Conservation (phyloP, 2,797 vertebrate species). For the Acipenser oxyrinchus region DNA sequence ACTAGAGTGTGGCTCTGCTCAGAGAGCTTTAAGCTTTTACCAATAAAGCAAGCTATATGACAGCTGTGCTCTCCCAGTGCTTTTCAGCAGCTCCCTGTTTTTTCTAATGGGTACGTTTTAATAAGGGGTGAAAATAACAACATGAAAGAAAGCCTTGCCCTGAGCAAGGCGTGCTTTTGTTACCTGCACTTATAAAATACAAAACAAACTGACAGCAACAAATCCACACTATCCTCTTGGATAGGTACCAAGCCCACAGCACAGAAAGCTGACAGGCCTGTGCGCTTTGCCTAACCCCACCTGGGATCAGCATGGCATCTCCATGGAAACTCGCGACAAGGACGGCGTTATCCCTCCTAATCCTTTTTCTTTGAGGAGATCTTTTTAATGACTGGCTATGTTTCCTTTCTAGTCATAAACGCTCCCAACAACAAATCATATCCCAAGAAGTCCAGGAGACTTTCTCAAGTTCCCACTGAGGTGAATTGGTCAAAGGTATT, state of each 20-base stretch:
- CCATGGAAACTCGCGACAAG: neutral
- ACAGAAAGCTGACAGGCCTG: conserved; percentile 2
- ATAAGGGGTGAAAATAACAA: conserved; percentile 7
- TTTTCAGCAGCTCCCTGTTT: too few species aligned
- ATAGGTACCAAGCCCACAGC: too few species aligned
- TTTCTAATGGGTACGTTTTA: too few species aligned
- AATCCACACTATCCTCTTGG: conserved; percentile 7
- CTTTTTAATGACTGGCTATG: neutral
- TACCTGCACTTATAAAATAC: conserved; percentile 3
- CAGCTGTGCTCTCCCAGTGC: too few species aligned
- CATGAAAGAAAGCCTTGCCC: neutral
- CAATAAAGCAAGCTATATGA: too few species aligned
- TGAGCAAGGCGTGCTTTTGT: neutral
- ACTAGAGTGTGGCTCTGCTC: too few species aligned
- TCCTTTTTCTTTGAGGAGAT: neutral
- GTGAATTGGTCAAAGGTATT: too few species aligned
- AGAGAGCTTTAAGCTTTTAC: too few species aligned
- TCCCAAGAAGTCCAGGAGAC: neutral
- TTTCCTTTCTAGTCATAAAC: neutral
- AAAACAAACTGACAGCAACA: conserved; percentile 3
- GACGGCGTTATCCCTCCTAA: neutral
- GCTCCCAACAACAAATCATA: too few species aligned
- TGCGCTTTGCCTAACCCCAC: neutral
- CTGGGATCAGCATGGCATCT: neutral
- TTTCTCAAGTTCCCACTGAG: neutral